These are phyloP conservation scores for Pampus argenteus DNA, from an alignment of 2,797 vertebrate genomes.

Conservation along the genomic window DNA sequence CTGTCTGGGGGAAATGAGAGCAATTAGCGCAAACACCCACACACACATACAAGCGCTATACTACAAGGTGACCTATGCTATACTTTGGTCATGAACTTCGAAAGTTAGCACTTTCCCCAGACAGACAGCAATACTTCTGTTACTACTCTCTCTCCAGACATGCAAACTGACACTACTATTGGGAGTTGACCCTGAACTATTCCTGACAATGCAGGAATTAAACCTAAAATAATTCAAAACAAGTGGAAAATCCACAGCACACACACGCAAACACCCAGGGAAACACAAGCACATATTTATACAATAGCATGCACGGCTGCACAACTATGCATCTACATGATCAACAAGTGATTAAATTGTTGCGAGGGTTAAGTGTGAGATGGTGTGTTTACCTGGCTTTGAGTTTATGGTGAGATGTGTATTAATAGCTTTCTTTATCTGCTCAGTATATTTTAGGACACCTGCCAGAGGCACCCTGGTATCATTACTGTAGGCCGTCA, in stretches of 20 bases:
- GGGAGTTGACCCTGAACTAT: conserved; percentile 51
- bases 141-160: conserved; percentile 40
- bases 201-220: conserved; percentile 31
- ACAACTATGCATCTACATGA: not conserved
- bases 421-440: conserved; percentile 83
- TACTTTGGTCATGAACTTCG: conserved; percentile 53
- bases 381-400: conserved; percentile 66
- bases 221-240: conserved; percentile 26
- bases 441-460: conserved; percentile 86
- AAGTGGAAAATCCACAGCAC: conserved; percentile 3
- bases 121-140: conserved; percentile 25
- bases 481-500: conserved; percentile 91
- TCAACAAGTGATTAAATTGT: not conserved
- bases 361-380: not conserved
- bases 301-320: conserved; percentile 3
- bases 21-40: conserved; percentile 61
- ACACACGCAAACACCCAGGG: not conserved
- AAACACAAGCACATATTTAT: conserved; percentile 3
- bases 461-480: conserved; percentile 87
- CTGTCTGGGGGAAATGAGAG: conserved; percentile 61
- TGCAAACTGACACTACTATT: conserved; percentile 50
- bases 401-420: conserved; percentile 68
- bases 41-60: conserved; percentile 5
- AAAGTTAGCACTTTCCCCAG: conserved; percentile 39
- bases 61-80: conserved; percentile 72